Evolutionary conservation across 2,113 vertebrate species (phyloP), one percentile per base, ranked within the genome.

Genomic region (Channa maculata): DNA sequence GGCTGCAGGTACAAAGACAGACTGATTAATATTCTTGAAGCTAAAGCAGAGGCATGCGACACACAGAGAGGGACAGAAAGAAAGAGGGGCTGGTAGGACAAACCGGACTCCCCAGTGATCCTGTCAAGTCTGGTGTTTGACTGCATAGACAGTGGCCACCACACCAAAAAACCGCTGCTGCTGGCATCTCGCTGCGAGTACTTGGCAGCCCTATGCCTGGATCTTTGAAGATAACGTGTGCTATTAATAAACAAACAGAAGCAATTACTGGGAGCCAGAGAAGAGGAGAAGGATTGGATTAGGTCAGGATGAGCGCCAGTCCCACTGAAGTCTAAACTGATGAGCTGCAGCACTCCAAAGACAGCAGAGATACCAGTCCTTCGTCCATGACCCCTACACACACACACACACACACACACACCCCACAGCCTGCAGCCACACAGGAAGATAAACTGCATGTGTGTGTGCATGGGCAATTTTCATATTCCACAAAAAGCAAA

Each of bases 211-310:
- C 70, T 36, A 58, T 55, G 87, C 91, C 94, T 95, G 94, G 93
- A 95, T 94, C 91, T 94, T 94, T 95, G 93, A 94, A 94, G 94
- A 95, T 95, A 95, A 93, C 88, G 70, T 50, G 33, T 65, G 90
- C 91, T 93, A 93, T 93, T 94, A 94, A 95, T 93, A 94, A 94
- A 94, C 94, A 94, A 93, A 93, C 92, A 91, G 89, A 86, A 85
- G 90, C 93, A 94, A 95, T 95, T 94, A 94, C 89, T 85, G 79
- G 83, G 87, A 85, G 85, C 84, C 75, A 65, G 88, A 83, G 82
- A 80, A 76, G 85, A 88, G 85, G 84, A 86, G 86, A 88, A 79
- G 79, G 86, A 86, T 89, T 88, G 91, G 92, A 93, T 94, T 93
- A 91, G 91, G 93, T 88, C 84, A 85, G 88, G 88, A 89, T 82